Evolutionary conservation across 2,888 invertebrate species (phyloP).

Genomic region (Rhynchonema sp.): DNA sequence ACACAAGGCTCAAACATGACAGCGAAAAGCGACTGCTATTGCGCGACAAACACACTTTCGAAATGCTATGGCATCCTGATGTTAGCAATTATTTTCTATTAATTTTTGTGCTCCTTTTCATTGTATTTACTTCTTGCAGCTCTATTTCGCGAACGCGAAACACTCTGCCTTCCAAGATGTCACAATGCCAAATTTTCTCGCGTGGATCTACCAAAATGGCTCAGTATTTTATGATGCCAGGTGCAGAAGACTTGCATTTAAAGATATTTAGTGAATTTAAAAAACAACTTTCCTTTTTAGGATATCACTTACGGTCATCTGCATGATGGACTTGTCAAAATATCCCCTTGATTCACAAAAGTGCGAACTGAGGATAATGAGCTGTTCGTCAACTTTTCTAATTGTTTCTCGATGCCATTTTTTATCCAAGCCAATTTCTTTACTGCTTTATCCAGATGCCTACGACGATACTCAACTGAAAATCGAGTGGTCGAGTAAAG

Average conservation of each 20-base stretch:
- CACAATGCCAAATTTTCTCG: constrained; percentile 14
- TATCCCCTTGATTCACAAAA: constrained; percentile 35
- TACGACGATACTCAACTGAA: constrained; percentile 23
- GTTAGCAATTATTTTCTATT: too few relatives aligned
- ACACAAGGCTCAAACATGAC: constrained; percentile 12
- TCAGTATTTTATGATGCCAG: constrained; percentile 15
- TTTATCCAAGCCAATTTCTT: too few relatives aligned
- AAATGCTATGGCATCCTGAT: constrained; percentile 14
- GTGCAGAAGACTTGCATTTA: too few relatives aligned
- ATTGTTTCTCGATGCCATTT: too few relatives aligned
- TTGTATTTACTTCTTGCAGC: too few relatives aligned
- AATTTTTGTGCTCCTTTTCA: too few relatives aligned
- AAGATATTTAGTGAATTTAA: too few relatives aligned
- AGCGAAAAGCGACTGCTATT: constrained; percentile 9
- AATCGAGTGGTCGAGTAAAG: constrained; percentile 18
- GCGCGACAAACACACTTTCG: constrained; percentile 10
- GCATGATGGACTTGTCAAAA: constrained; percentile 35
- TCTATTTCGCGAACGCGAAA: constrained; percentile 9
- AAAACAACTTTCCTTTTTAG: constrained; percentile 27
- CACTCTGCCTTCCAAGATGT: constrained; percentile 15
- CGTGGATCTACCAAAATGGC: constrained; percentile 16
- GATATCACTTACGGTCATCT: constrained; percentile 35
- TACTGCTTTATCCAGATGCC: too few relatives aligned
- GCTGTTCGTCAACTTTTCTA: too few relatives aligned
- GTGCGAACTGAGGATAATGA: constrained; percentile 36